Conservation (phyloP, 2,797 vertebrate genomes). For the Parauchenoglanis ngamensis region DNA sequence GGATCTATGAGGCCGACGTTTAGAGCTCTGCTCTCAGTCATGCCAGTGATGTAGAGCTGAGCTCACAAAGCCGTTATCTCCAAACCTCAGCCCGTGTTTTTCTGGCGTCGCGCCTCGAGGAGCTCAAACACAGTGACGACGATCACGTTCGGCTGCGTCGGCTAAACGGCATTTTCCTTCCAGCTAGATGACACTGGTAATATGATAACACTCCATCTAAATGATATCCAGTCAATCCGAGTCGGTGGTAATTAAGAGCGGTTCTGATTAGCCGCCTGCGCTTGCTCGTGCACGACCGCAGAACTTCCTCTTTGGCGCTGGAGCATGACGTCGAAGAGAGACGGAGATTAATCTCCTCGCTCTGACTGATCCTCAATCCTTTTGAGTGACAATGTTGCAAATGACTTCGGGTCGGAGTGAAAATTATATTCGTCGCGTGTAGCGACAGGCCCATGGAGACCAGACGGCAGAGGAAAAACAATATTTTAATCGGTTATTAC, state of each 20-base stretch:
- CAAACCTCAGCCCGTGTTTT: constrained; percentile 39
- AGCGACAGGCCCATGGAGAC: background rate
- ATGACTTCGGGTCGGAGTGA: constrained; percentile 28
- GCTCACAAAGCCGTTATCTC: constrained; percentile 48
- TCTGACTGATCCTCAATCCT: constrained; percentile 17
- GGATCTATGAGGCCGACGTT: constrained; percentile 51
- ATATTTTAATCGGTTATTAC: background rate
- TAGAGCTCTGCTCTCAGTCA: constrained; percentile 50
- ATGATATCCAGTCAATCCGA: constrained; percentile 36
- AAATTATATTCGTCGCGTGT: constrained; percentile 5
- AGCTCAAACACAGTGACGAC: constrained; percentile 26
- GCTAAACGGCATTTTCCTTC: constrained; percentile 41
- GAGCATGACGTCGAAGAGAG: constrained; percentile 8
- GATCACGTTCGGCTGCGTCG: constrained; percentile 23
- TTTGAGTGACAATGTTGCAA: constrained; percentile 29
- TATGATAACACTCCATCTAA: constrained; percentile 32
- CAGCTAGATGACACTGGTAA: constrained; percentile 46
- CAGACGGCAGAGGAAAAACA: background rate
- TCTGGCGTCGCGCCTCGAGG: constrained; percentile 43
- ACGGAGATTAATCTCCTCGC: constrained; percentile 22
- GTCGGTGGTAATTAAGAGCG: constrained; percentile 47
- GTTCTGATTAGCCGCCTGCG: constrained; percentile 38
- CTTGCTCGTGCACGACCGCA: background rate
- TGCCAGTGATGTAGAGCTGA: constrained; percentile 53
- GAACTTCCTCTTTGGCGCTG: background rate